Percentiles rank a stretch among this genome's conserved stretches.
Evolutionary conservation across 23 tunicate genomes (phyloP).

Genomic region (Halocynthia aurantium): DNA sequence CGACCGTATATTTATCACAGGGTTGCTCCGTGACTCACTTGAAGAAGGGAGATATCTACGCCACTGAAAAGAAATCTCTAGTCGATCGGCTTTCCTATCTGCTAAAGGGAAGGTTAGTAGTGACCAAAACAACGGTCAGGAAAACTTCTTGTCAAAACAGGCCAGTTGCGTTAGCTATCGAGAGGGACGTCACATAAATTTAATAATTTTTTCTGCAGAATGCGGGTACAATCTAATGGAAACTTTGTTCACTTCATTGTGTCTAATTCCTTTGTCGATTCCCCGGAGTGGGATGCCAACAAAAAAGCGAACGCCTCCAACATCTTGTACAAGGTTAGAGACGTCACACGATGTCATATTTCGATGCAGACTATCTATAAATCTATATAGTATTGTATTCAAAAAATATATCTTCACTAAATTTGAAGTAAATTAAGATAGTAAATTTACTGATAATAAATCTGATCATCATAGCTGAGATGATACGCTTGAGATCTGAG

Average conservation of each 20-base stretch:
- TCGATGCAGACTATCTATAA: neutral
- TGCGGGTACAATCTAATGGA: constrained; percentile 34
- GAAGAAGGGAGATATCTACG: constrained; percentile 50
- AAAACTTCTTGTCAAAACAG: neutral
- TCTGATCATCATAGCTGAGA: too few relatives aligned
- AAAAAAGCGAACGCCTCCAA: constrained; percentile 5
- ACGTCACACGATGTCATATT: neutral
- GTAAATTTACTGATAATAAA: too few relatives aligned
- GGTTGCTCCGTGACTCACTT: constrained; percentile 62
- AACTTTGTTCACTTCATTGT: constrained; percentile 51
- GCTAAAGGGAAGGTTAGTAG: constrained; percentile 52
- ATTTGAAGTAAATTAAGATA: too few relatives aligned
- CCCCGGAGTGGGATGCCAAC: constrained; percentile 75
- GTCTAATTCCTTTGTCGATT: constrained; percentile 60
- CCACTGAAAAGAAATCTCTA: constrained; percentile 64
- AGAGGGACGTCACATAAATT: neutral
- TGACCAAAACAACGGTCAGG: neutral
- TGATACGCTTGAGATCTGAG: too few relatives aligned
- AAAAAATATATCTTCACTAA: neutral
- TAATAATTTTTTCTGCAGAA: constrained; percentile 16
- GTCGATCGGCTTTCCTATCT: constrained; percentile 56
- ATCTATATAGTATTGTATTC: neutral
- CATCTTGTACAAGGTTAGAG: constrained; percentile 5
- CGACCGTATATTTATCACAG: constrained; percentile 17
- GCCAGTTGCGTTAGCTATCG: neutral